phyloP scores from a whole-genome alignment of 2,113 vertebrate genomes.

The Macroglossus sobrinus region DNA sequence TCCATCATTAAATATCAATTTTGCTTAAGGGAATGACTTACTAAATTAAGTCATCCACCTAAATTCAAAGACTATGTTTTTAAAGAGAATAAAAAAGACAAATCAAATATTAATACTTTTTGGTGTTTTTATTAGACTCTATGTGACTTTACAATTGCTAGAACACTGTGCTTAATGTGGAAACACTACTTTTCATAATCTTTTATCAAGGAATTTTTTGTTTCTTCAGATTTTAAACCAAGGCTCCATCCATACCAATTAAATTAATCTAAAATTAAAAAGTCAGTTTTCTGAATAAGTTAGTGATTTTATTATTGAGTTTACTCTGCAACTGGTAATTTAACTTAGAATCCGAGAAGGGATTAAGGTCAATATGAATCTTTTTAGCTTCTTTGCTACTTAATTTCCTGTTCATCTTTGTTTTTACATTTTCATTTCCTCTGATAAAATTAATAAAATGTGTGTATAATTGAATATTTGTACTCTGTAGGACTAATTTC shows the following conservation, averaged over 20 bases:
- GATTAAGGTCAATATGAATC: neutral
- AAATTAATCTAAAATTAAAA: neutral
- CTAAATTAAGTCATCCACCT: neutral
- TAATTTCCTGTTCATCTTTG: slow-evolving; percentile 7
- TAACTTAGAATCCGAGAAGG: neutral
- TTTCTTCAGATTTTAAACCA: neutral
- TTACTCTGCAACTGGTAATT: neutral
- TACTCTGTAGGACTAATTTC: slow-evolving; percentile 18
- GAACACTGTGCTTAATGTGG: neutral
- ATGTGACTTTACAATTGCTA: neutral
- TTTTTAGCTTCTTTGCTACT: neutral
- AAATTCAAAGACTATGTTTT: neutral
- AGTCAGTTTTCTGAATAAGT: neutral
- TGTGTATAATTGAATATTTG: neutral
- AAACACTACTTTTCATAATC: neutral
- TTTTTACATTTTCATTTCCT: slow-evolving; percentile 47
- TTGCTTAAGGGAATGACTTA: neutral
- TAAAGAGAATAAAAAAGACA: neutral
- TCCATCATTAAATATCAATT: neutral
- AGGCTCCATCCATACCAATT: neutral
- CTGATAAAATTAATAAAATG: slow-evolving; percentile 21
- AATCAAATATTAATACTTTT: neutral
- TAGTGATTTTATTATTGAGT: neutral
- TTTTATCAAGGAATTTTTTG: neutral
- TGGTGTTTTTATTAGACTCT: neutral